phyloP scores from a whole-genome alignment of 2,113 vertebrate species.

The Chaetura pelagica region DNA sequence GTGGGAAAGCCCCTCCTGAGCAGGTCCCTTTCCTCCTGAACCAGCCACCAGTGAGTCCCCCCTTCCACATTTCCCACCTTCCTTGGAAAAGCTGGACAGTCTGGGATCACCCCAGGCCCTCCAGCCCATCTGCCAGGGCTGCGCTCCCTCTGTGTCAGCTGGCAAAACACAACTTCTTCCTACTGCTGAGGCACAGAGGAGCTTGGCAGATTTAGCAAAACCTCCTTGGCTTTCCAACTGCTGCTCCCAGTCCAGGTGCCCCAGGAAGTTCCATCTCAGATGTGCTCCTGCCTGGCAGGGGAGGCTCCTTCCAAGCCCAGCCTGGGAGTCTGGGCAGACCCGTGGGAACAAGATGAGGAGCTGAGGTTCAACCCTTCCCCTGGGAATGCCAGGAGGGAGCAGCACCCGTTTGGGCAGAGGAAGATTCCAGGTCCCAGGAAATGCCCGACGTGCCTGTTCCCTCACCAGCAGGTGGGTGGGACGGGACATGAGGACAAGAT shows the following conservation, averaged over 20 bases:
- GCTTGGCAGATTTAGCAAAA: fast-evolving
- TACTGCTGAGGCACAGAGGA: fast-evolving
- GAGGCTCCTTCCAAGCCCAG: background rate
- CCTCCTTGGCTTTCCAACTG: background rate
- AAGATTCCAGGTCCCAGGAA: background rate
- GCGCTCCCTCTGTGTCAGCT: background rate
- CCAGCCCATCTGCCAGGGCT: background rate
- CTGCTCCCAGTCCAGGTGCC: fast-evolving
- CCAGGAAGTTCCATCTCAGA: fast-evolving
- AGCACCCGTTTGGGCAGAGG: fast-evolving
- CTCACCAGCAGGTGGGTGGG: fast-evolving
- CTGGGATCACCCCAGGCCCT: background rate
- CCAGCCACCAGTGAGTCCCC: fast-evolving
- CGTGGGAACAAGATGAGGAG: background rate
- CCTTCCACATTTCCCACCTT: fast-evolving
- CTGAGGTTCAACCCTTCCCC: background rate
- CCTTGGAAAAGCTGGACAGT: fast-evolving
- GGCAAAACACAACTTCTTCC: background rate
- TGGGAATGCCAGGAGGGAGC: background rate
- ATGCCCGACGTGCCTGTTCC: fast-evolving
- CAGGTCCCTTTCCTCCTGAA: background rate
- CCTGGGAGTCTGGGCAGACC: background rate
- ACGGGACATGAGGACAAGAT: background rate
- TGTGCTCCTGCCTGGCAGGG: fast-evolving
- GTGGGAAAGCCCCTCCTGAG: fast-evolving